A percentile compares a stretch with the other conserved stretches of the same genome.
phyloP scores from a whole-genome alignment of 2,888 invertebrate species.

The Notodonta ziczac region DNA sequence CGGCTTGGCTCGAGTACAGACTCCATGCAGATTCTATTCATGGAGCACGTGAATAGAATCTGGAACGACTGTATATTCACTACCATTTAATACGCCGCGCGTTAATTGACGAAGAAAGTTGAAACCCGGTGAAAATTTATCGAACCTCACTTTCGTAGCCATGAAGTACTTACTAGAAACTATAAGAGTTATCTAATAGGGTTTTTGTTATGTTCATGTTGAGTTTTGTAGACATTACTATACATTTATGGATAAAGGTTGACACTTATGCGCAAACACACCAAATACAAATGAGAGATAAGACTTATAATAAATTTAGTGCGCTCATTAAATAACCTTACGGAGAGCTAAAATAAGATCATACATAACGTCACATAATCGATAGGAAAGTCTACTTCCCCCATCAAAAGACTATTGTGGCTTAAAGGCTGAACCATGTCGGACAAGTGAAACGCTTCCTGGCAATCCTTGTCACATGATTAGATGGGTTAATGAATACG shows the following conservation, averaged over 20 bases:
- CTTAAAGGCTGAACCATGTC: conserved; percentile 24
- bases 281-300: too few species aligned
- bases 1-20: background rate
- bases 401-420: conserved; percentile 37
- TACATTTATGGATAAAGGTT: too few species aligned
- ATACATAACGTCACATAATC: too few species aligned
- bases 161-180: background rate
- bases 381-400: conserved; percentile 21
- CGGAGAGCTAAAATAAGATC: too few species aligned
- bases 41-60: background rate
- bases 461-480: conserved; percentile 33
- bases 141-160: conserved; percentile 26
- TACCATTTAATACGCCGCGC: background rate
- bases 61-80: background rate
- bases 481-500: conserved; percentile 11
- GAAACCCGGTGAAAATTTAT: conserved; percentile 15
- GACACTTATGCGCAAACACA: too few species aligned
- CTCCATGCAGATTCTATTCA: conserved; percentile 15
- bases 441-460: conserved; percentile 31
- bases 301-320: too few species aligned
- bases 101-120: conserved; percentile 39
- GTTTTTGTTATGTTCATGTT: background rate
- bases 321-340: too few species aligned
- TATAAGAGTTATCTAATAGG: background rate
- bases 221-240: too few species aligned